Percentiles rank a stretch among this genome's conserved stretches.
Conservation (phyloP, 64 coral and sea anemone genomes). For the Montipora foliosa region DNA sequence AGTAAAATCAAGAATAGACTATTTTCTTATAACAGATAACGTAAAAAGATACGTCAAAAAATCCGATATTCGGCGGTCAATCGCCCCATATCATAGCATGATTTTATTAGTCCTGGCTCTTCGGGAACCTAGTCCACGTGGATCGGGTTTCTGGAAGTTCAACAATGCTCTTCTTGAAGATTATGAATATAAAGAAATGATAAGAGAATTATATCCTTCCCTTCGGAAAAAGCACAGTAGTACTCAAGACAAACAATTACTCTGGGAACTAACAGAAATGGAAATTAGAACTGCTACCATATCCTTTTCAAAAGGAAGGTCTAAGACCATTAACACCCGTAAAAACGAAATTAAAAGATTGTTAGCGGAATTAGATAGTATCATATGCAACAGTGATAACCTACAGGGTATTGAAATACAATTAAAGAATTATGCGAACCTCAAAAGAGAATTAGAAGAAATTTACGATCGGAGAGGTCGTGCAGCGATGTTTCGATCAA, state of each 20-base stretch:
- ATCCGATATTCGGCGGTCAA: not conserved
- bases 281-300: not conserved
- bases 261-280: not conserved
- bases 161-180: too few relatives aligned
- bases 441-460: not conserved
- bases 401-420: not conserved
- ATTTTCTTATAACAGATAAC: not conserved
- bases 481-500: not conserved
- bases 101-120: too few relatives aligned
- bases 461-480: not conserved
- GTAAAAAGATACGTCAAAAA: not conserved
- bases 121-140: too few relatives aligned
- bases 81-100: not conserved
- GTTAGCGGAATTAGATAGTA: not conserved
- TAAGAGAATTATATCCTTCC: too few relatives aligned
- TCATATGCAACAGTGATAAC: not conserved
- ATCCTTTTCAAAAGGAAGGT: not conserved
- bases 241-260: not conserved
- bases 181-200: too few relatives aligned
- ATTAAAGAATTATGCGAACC: not conserved
- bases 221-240: too few relatives aligned
- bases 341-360: not conserved
- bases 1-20: not conserved
- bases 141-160: too few relatives aligned
- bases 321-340: not conserved